Evolutionary conservation across 1,140 invertebrate genomes (phyloP).

Genomic region (Antheraea pernyi): DNA sequence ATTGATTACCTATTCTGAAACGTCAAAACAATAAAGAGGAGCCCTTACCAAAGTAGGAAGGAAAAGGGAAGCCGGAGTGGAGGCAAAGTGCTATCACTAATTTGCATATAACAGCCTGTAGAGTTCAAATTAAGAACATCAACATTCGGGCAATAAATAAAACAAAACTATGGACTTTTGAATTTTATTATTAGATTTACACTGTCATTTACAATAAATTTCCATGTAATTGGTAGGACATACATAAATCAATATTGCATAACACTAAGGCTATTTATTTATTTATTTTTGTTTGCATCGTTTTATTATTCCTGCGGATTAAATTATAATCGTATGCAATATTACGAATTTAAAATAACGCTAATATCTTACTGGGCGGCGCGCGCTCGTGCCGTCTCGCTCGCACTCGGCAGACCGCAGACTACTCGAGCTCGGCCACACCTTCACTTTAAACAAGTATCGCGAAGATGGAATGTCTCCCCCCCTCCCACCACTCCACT

Average conservation of each 20-base stretch:
- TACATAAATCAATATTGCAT: slow-evolving; percentile 79
- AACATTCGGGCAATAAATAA: neutral
- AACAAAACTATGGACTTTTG: slow-evolving; percentile 15
- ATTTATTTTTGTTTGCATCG: slow-evolving; percentile 35
- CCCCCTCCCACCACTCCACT: no score
- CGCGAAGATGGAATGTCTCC: slow-evolving; percentile 58
- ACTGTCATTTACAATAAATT: slow-evolving; percentile 79
- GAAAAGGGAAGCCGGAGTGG: no score
- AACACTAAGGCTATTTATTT: slow-evolving; percentile 73
- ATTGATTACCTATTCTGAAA: no score
- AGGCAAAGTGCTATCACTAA: no score
- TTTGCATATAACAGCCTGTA: no score
- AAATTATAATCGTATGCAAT: slow-evolving; percentile 78
- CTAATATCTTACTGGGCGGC: slow-evolving; percentile 76
- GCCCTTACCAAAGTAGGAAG: no score
- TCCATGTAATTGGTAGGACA: slow-evolving; percentile 77
- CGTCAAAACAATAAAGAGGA: no score
- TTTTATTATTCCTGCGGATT: slow-evolving; percentile 69
- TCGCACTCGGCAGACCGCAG: neutral
- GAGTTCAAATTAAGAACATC: no score
- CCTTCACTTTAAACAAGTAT: slow-evolving; percentile 21
- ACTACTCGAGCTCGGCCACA: slow-evolving; percentile 31
- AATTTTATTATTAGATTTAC: slow-evolving; percentile 78
- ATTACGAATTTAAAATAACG: slow-evolving; percentile 78
- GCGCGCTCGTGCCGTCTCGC: slow-evolving; percentile 54